These are phyloP conservation scores for Morpho helenor DNA, from an alignment of 2,888 invertebrate species.

Conservation along the genomic window DNA sequence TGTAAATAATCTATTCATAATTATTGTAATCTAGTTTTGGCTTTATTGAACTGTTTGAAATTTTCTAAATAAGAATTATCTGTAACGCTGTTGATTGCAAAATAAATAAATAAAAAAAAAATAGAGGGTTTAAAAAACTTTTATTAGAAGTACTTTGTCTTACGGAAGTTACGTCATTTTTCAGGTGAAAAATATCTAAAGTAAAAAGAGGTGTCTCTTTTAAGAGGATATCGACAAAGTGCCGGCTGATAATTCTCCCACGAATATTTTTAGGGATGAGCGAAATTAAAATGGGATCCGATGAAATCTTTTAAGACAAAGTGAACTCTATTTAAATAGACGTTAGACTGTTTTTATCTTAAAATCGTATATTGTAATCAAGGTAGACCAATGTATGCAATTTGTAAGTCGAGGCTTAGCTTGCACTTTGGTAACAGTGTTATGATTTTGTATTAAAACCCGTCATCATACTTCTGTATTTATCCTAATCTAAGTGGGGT, in stretches of 20 bases:
- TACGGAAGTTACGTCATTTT: constrained; percentile 49
- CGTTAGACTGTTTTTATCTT: neutral
- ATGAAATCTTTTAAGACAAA: constrained; percentile 3
- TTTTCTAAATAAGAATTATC: too few relatives aligned
- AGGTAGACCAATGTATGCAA: constrained; percentile 9
- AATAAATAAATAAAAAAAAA: too few relatives aligned
- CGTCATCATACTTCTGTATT: too few relatives aligned
- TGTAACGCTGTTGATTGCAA: too few relatives aligned
- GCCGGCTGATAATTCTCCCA: constrained; percentile 34
- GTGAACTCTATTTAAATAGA: neutral
- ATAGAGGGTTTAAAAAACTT: too few relatives aligned
- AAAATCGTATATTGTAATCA: constrained; percentile 4
- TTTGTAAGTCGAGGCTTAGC: constrained; percentile 17
- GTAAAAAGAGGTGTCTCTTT: constrained; percentile 37
- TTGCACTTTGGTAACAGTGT: neutral
- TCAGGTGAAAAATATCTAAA: constrained; percentile 43
- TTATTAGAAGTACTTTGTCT: neutral
- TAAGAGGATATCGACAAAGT: constrained; percentile 26
- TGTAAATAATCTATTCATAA: too few relatives aligned
- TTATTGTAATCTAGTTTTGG: too few relatives aligned
- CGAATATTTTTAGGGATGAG: constrained; percentile 31
- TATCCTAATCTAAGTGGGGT: too few relatives aligned
- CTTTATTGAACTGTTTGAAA: too few relatives aligned
- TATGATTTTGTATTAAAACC: too few relatives aligned
- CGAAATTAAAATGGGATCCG: constrained; percentile 26